These are phyloP conservation scores for Sebastes vulpes DNA, from an alignment of 2,797 vertebrate genomes.

Conservation along the genomic window DNA sequence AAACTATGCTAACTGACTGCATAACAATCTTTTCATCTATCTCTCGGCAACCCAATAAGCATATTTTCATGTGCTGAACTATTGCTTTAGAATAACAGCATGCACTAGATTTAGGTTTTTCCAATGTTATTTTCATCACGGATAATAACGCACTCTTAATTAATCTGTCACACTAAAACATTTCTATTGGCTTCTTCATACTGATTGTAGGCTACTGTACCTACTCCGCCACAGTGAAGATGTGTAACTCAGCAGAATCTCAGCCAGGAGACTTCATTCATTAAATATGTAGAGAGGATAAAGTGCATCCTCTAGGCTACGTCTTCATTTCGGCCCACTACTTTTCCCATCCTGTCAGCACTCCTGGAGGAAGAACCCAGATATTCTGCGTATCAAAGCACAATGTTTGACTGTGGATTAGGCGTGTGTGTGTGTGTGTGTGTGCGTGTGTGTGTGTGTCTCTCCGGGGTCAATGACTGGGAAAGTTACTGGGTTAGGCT, in stretches of 20 bases:
- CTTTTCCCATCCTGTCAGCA: conserved; percentile 63
- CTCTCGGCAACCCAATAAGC: neutral
- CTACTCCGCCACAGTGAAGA: neutral
- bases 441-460: no score
- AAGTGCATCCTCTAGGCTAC: conserved; percentile 34
- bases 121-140: neutral
- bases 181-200: neutral
- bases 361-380: conserved; percentile 23
- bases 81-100: neutral
- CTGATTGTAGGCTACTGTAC: neutral
- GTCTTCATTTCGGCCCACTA: conserved; percentile 40
- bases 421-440: no score
- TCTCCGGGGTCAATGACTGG: conserved; percentile 1
- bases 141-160: neutral
- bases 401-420: conserved; percentile 20
- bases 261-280: conserved; percentile 48
- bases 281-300: conserved; percentile 17
- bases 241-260: conserved; percentile 11
- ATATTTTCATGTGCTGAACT: neutral
- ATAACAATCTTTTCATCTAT: neutral
- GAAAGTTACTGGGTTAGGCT: neutral
- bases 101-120: neutral
- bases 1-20: no score
- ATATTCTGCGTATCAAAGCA: conserved; percentile 30
- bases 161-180: neutral